phyloP scores from a whole-genome alignment of 2,113 vertebrate genomes.

The Nestor notabilis region DNA sequence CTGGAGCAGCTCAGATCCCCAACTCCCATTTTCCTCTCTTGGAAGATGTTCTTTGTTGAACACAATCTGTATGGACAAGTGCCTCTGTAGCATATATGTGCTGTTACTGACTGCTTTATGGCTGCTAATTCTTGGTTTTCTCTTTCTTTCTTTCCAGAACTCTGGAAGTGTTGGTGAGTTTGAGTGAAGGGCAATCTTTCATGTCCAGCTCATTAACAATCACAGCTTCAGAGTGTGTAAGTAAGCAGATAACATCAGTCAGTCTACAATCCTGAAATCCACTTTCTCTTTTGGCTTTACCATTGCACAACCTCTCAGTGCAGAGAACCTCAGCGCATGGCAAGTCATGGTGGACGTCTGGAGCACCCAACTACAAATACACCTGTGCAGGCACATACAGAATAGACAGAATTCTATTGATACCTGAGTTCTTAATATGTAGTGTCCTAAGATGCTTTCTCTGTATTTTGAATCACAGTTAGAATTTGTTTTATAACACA shows the following conservation, averaged over 20 bases:
- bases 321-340: background rate
- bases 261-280: background rate
- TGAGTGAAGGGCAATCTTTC: constrained; percentile 85
- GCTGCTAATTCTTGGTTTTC: background rate
- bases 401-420: background rate
- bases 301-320: background rate
- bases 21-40: background rate
- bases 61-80: background rate
- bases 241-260: constrained; percentile 50
- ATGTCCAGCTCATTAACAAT: constrained; percentile 84
- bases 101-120: background rate
- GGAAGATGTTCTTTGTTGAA: background rate
- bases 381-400: background rate
- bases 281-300: background rate
- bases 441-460: background rate
- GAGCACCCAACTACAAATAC: background rate
- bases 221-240: constrained; percentile 90
- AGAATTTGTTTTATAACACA: background rate
- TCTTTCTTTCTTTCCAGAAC: constrained; percentile 75
- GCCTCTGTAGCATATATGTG: fast-evolving
- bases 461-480: background rate
- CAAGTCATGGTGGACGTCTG: background rate
- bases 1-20: background rate
- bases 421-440: background rate
- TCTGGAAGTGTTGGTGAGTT: constrained; percentile 89